Base-by-base conservation (phyloP, 1,140 invertebrate species). In the Hypothenemus hampei region DNA sequence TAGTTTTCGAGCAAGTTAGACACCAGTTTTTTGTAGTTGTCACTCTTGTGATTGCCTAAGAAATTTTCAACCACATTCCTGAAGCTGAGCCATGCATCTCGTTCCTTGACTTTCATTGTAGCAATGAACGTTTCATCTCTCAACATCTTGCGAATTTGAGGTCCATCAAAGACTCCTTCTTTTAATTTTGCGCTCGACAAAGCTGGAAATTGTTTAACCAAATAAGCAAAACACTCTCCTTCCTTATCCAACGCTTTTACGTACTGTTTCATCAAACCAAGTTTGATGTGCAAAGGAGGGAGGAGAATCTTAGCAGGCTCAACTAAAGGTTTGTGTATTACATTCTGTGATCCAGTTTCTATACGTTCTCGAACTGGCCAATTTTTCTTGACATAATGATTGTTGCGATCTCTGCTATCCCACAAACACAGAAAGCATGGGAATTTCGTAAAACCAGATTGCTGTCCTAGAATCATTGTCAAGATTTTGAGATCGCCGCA, bases 271-370 rank as follows among this genome's bases (percentile, higher is more conserved):
- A 59, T 47, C 60, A 20, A 68, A 41, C 6, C 64, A 20, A 66
- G 45, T 46, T 69, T 73, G 10, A 72, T 70, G 59, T 72, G 65
- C 8, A 71, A 40, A 56, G 65, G 65, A 41, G 69, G 64, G 37
- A 71, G 41, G 31, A 67, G 55, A 24, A 65, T 62, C 57, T 63
- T 59, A 6, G 61, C 50, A 46, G 43, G 36, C 4, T 26, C 22
- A n/a, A n/a, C n/a, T n/a, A 57, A 49, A 7, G 36, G 16, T 15
- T 26, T 22, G n/a, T 46, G 13, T 15, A 18, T 37, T 13, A 46
- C 29, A 37, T 35, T 47, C 15, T 2, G 21, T 55, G 0, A 16
- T 6, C 41, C 21, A 8, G 18, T 58, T 71, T 72, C 50, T 65
- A 63, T 52, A n/a, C n/a, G n/a, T n/a, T n/a, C n/a, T n/a, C n/a